Percentiles rank a stretch among this genome's conserved stretches.
Conservation (phyloP, 1,140 invertebrate genomes). For the Spodoptera litura region DNA sequence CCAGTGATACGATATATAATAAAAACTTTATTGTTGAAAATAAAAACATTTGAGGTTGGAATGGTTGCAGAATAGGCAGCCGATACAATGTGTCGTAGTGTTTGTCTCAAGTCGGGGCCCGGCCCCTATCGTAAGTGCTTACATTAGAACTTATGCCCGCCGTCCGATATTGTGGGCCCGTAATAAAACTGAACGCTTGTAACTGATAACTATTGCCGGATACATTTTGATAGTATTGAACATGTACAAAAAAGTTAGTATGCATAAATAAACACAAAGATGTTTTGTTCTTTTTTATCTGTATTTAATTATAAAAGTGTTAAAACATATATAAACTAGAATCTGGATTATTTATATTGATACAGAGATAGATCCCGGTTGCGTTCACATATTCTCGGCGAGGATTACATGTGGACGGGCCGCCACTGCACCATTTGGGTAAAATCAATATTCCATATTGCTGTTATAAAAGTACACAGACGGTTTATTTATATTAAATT, state of each 20-base stretch:
- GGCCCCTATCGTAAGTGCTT: constrained; percentile 67
- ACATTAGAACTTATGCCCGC: constrained; percentile 63
- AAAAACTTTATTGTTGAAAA: not conserved
- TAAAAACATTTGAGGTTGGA: not conserved
- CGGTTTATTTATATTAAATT: no score
- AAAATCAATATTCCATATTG: no score
- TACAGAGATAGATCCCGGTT: no score
- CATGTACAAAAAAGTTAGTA: not conserved
- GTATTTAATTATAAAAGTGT: no score
- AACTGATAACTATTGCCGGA: constrained; percentile 5
- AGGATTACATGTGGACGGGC: no score
- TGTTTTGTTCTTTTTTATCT: no score
- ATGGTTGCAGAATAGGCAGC: constrained; percentile 53
- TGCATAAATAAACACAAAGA: no score
- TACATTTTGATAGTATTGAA: not conserved
- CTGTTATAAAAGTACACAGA: no score
- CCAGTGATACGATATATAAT: not conserved
- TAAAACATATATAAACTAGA: no score
- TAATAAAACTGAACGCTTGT: constrained; percentile 41
- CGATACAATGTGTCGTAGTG: constrained; percentile 36
- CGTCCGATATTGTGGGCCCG: constrained; percentile 35
- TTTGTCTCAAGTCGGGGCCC: constrained; percentile 65
- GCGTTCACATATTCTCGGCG: no score
- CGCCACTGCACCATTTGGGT: no score
- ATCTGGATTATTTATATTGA: no score